Evolutionary conservation across 2,797 vertebrate species (phyloP).

Genomic region (Sternarchorhynchus goeldii): DNA sequence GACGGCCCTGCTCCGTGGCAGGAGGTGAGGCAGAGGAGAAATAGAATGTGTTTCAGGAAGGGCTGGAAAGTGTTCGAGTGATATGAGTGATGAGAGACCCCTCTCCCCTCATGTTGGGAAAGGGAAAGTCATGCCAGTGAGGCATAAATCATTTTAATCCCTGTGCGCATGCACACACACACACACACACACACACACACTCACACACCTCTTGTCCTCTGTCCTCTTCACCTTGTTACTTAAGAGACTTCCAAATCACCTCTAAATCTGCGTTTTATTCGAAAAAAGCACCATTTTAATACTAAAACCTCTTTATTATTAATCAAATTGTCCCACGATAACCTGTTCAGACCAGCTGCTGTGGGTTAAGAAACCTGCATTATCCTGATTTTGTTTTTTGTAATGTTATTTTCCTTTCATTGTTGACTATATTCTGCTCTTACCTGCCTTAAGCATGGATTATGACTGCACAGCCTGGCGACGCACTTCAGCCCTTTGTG

Average conservation of each 20-base stretch:
- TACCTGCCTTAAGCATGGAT: constrained; percentile 67
- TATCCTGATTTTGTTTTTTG: constrained; percentile 63
- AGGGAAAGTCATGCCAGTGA: constrained; percentile 64
- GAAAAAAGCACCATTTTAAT: constrained; percentile 58
- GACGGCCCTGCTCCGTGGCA: constrained; percentile 22
- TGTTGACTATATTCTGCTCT: constrained; percentile 71
- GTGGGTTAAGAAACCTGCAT: constrained; percentile 63
- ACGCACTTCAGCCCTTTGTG: constrained; percentile 48
- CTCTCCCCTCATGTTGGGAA: constrained; percentile 65
- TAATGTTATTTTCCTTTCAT: constrained; percentile 40
- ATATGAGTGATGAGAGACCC: constrained; percentile 63
- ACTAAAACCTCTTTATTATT: constrained; percentile 65
- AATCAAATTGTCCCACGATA: constrained; percentile 73
- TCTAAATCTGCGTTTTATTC: constrained; percentile 68
- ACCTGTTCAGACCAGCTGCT: constrained; percentile 72
- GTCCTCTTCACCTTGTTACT: constrained; percentile 57
- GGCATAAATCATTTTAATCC: constrained; percentile 76
- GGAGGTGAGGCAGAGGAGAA: constrained; percentile 41
- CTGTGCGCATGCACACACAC: constrained; percentile 52
- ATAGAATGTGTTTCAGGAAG: constrained; percentile 29
- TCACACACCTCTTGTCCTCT: constrained; percentile 45
- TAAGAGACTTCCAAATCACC: constrained; percentile 56
- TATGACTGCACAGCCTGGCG: constrained; percentile 68
- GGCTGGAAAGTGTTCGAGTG: constrained; percentile 38
- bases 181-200: constrained; percentile 37